These are phyloP conservation scores for Zosterops hypoxanthus DNA, from an alignment of 2,113 vertebrate genomes.

Conservation along the genomic window DNA sequence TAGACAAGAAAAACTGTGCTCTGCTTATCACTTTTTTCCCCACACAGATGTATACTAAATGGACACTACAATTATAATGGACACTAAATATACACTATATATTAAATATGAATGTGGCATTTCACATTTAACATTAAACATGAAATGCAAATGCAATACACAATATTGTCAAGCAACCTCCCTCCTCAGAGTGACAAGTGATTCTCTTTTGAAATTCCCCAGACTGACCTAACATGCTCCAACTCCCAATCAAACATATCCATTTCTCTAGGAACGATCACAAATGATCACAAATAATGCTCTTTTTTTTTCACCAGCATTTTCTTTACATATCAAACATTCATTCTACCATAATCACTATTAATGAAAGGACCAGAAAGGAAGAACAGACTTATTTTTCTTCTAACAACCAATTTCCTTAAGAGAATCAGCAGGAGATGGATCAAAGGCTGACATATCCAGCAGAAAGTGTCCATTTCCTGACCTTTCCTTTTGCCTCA, in stretches of 20 bases:
- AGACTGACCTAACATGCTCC: neutral
- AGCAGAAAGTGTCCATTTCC: neutral
- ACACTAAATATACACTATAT: no score
- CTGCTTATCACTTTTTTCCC: rapidly evolving
- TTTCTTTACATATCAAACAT: neutral
- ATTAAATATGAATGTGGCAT: neutral
- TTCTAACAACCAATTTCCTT: neutral
- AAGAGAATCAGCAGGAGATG: neutral
- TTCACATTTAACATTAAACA: neutral
- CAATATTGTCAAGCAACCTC: neutral
- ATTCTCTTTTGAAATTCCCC: neutral
- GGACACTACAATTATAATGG: no score
- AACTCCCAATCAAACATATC: neutral
- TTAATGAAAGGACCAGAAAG: neutral
- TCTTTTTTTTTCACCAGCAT: neutral
- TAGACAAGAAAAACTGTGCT: neutral
- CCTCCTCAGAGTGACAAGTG: neutral
- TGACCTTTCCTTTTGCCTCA: neutral
- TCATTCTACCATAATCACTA: neutral
- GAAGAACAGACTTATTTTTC: neutral
- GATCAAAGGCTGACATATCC: neutral
- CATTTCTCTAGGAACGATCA: neutral
- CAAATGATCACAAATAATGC: neutral
- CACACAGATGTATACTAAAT: neutral
- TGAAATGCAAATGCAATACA: neutral